These are phyloP conservation scores for Malachius bipustulatus DNA, from an alignment of 2,888 invertebrate species.

Conservation along the genomic window DNA sequence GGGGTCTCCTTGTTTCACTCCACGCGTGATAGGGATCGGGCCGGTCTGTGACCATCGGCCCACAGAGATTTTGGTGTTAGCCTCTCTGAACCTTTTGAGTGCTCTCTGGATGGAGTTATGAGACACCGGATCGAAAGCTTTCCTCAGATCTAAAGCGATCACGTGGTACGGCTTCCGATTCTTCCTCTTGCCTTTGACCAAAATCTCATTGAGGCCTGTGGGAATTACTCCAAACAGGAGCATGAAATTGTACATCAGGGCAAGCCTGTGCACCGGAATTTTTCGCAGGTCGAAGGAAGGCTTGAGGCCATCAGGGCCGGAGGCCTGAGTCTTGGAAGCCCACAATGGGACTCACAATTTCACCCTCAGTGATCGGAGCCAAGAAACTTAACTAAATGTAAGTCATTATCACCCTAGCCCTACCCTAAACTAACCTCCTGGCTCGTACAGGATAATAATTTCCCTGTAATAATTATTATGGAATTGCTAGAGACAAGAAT, in stretches of 20 bases:
- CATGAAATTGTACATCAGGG: constrained; percentile 13
- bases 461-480: too few relatives aligned
- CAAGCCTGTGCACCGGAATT: constrained; percentile 4
- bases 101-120: too few relatives aligned
- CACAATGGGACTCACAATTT: too few relatives aligned
- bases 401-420: too few relatives aligned
- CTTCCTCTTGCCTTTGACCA: constrained; percentile 6
- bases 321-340: not conserved
- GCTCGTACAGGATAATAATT: too few relatives aligned
- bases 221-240: constrained; percentile 11
- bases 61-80: not conserved
- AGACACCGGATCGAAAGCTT: constrained; percentile 17
- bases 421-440: too few relatives aligned
- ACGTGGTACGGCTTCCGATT: constrained; percentile 9
- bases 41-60: not conserved
- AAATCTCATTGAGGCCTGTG: not conserved
- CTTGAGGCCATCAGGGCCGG: constrained; percentile 12
- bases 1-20: constrained; percentile 14
- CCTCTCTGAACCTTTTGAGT: too few relatives aligned
- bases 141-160: constrained; percentile 13
- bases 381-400: too few relatives aligned
- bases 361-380: constrained; percentile 8
- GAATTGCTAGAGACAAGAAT: too few relatives aligned
- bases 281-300: not conserved
- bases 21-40: constrained; percentile 6